These are phyloP conservation scores for Asbolus verrucosus DNA, from an alignment of 1,140 invertebrate species.

Conservation along the genomic window DNA sequence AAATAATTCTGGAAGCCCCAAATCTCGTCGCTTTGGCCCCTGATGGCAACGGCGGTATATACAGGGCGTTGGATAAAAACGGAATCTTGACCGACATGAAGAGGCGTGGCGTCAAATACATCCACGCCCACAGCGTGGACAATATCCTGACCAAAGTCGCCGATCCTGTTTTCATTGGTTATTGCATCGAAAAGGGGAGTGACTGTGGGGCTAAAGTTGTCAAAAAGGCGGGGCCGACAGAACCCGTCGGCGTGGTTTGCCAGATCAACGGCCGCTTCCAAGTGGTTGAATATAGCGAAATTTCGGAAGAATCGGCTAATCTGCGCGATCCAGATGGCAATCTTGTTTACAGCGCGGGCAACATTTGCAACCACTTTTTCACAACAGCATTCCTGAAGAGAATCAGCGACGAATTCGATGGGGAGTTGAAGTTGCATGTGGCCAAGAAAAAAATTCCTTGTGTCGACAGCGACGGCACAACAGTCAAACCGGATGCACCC, in stretches of 20 bases:
- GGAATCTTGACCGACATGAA: constrained; percentile 89
- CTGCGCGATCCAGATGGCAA: constrained; percentile 81
- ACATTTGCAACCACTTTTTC: constrained; percentile 99
- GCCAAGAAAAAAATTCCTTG: constrained; percentile 98
- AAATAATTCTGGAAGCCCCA: constrained; percentile 89
- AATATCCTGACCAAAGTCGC: constrained; percentile 98
- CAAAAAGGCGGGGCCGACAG: constrained; percentile 88
- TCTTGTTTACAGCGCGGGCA: constrained; percentile 92
- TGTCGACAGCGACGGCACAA: constrained; percentile 79
- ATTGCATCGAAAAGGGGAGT: constrained; percentile 87
- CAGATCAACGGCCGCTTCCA: constrained; percentile 87
- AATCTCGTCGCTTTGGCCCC: constrained; percentile 88
- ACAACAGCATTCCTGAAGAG: constrained; percentile 84
- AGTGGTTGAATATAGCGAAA: constrained; percentile 98
- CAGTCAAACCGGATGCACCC: constrained; percentile 80
- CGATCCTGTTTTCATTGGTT: constrained; percentile 97
- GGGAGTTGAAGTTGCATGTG: constrained; percentile 88
- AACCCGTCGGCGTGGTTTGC: constrained; percentile 96
- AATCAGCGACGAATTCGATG: constrained; percentile 73
- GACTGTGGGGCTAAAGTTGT: constrained; percentile 98
- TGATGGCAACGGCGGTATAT: constrained; percentile 98
- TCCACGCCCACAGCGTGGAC: constrained; percentile 98
- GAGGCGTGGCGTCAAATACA: constrained; percentile 83
- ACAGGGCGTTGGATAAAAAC: constrained; percentile 81
- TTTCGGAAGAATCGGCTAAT: constrained; percentile 88